These are phyloP conservation scores for Acrocephalus arundinaceus DNA, from an alignment of 2,113 vertebrate species.

Conservation along the genomic window DNA sequence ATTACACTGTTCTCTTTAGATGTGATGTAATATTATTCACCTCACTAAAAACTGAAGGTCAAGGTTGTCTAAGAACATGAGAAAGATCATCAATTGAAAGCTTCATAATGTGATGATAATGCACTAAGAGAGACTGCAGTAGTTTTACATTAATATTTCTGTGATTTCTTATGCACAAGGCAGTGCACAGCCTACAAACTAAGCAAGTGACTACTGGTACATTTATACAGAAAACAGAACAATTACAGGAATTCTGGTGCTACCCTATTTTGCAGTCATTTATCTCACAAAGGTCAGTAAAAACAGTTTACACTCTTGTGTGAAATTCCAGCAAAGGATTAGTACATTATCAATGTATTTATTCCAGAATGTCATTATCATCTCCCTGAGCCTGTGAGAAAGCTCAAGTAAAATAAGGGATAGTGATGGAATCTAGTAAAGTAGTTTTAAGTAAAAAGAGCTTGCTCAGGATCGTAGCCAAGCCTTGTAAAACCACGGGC, in stretches of 20 bases:
- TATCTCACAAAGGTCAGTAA: neutral
- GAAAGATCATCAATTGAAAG: conserved; percentile 72
- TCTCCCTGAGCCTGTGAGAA: neutral
- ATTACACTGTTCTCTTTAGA: conserved; percentile 78
- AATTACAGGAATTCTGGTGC: neutral
- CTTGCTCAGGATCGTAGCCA: neutral
- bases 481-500: neutral
- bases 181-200: neutral
- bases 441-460: neutral
- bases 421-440: neutral
- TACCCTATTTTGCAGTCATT: neutral
- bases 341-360: neutral
- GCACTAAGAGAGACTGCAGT: conserved; percentile 52
- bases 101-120: conserved; percentile 68
- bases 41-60: conserved; percentile 79
- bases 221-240: conserved; percentile 12
- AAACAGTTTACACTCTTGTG: neutral
- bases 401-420: neutral
- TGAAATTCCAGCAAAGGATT: neutral
- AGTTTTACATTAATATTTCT: conserved; percentile 30
- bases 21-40: conserved; percentile 79
- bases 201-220: neutral
- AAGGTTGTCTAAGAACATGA: conserved; percentile 75
- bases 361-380: neutral
- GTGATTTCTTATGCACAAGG: conserved; percentile 35